Conservation (phyloP, 1,140 invertebrate genomes). For the Procambarus clarkii region DNA sequence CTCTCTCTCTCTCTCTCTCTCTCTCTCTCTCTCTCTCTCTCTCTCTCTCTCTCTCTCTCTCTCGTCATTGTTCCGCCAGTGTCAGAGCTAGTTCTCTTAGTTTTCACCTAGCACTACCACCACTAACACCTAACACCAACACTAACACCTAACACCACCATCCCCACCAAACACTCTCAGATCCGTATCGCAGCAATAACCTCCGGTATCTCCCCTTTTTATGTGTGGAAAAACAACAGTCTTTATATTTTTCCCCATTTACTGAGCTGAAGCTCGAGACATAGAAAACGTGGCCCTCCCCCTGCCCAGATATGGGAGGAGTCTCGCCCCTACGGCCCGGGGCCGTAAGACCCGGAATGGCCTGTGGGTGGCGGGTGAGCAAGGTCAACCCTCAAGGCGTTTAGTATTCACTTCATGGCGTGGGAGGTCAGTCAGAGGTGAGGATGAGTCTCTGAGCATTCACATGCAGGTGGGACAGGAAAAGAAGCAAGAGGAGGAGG, state of each 20-base stretch:
- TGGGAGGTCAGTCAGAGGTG: conserved; percentile 47
- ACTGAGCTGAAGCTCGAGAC: conserved; percentile 47
- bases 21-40: no score
- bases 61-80: no score
- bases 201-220: neutral
- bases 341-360: neutral
- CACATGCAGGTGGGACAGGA: neutral
- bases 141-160: neutral
- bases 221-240: conserved; percentile 44
- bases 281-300: neutral
- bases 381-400: conserved; percentile 27
- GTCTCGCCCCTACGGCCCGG: conserved; percentile 3
- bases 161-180: neutral
- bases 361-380: neutral
- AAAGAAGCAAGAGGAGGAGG: conserved; percentile 11
- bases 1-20: no score
- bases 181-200: neutral
- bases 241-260: conserved; percentile 53
- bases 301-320: neutral
- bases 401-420: conserved; percentile 56
- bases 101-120: neutral
- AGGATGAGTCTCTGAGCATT: conserved; percentile 7
- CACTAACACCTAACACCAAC: neutral
- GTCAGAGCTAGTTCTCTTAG: no score
- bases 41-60: no score